Evolutionary conservation across 2,888 invertebrate species (phyloP), one percentile per base, ranked within the genome.

Genomic region (Loripinus fragilis): DNA sequence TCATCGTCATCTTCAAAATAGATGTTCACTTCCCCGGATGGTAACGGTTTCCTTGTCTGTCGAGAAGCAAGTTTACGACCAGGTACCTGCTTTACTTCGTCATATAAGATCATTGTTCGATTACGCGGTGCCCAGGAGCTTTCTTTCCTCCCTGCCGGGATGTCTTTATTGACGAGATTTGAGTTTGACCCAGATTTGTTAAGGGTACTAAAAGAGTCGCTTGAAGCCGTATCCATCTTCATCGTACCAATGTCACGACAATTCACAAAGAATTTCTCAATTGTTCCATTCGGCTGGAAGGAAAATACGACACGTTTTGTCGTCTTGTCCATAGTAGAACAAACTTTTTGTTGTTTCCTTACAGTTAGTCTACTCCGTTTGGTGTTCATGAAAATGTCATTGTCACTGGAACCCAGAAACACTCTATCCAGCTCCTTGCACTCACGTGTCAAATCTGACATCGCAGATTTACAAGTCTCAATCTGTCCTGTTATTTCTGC

Each of bases 231-330:
- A 33, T 80, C 80, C 2, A 71, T 60, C 48, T 76, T 80, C 60
- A 83, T 60, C 25, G 72, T 71, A 25, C 83, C 83, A 30, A 83
- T 73, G 42, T 80, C 80, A 33, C 20, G 30, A 50, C 33, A 30
- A 23, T 69, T 78, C 1, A 76, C 42, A 42, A 83, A 83, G 76
- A 83, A 83, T 52, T 80, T 83, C 25, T 74, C 78, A 17, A 83
- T 77, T 10, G 68, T 33, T 12, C 45, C 69, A 42, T 80, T 83
- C 20, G 80, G 76, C 20, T 65, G 35, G 38, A 83, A 83, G 12
- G 78, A 45, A 2, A 83, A 45, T 8, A 30, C 52, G 12, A 83
- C 69, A 35, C 66, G 70, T 33, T 78, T 80, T 35, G 83, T 78
- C 2, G 74, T 66, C 64, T 50, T n/a, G n/a, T 71, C 55, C 23